Conservation (phyloP, 2,888 invertebrate species). For the Habrosyne pyritoides region DNA sequence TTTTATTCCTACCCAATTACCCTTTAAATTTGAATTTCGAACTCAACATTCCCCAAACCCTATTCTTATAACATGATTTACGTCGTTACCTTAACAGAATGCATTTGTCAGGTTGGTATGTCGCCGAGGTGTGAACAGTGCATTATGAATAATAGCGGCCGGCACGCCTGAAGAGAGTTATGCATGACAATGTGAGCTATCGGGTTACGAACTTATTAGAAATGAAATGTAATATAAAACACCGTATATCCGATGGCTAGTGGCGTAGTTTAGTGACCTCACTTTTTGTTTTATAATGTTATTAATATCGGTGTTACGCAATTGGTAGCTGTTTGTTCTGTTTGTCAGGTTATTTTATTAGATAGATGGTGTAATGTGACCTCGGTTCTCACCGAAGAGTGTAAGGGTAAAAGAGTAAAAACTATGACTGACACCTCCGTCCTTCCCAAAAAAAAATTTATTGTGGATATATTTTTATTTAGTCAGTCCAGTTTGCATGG, state of each 20-base stretch:
- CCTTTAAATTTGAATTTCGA: too few species aligned
- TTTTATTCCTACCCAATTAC: too few species aligned
- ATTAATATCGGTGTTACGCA: not conserved
- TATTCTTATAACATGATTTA: constrained; percentile 12
- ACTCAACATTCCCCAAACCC: too few species aligned
- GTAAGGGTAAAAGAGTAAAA: too few species aligned
- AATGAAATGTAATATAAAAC: constrained; percentile 1
- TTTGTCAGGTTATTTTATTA: too few species aligned
- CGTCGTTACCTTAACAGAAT: constrained; percentile 19
- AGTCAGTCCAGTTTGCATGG: too few species aligned
- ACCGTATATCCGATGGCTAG: not conserved
- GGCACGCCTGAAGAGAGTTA: constrained; percentile 54
- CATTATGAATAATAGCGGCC: constrained; percentile 58
- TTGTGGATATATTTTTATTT: too few species aligned
- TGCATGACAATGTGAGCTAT: constrained; percentile 53
- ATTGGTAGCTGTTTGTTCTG: not conserved
- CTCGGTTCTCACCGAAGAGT: too few species aligned
- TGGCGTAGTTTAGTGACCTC: constrained; percentile 5
- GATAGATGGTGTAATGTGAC: too few species aligned
- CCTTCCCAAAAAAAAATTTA: too few species aligned
- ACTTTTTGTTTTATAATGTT: not conserved
- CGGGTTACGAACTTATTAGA: constrained; percentile 6
- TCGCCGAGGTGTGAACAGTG: constrained; percentile 52
- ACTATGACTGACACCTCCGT: too few species aligned
- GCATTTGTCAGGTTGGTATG: constrained; percentile 53